phyloP scores from a whole-genome alignment of 2,888 invertebrate species.

The Eristalinus sepulchralis region DNA sequence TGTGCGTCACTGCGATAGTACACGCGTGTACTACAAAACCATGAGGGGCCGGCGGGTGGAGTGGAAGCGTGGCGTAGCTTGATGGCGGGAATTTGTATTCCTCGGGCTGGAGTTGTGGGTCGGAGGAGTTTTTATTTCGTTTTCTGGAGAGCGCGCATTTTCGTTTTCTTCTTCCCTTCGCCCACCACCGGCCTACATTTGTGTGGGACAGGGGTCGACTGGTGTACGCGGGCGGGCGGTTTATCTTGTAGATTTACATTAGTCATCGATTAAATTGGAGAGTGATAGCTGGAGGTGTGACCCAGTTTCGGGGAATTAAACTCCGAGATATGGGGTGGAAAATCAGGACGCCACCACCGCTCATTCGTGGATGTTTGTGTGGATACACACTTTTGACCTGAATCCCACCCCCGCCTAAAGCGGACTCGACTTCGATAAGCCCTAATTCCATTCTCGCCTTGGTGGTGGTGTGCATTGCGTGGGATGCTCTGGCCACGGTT shows the following conservation, averaged over 20 bases:
- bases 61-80: slow-evolving; percentile 35
- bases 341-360: slow-evolving; percentile 22
- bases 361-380: not conserved
- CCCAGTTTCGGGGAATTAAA: slow-evolving; percentile 57
- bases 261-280: slow-evolving; percentile 64
- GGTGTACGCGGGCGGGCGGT: not conserved
- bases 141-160: slow-evolving; percentile 31
- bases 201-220: not conserved
- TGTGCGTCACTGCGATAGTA: slow-evolving; percentile 66
- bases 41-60: not conserved
- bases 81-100: slow-evolving; percentile 60
- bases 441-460: not conserved
- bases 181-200: not conserved
- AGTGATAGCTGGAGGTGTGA: slow-evolving; percentile 52
- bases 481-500: not conserved
- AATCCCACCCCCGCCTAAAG: not conserved
- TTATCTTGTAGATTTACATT: slow-evolving; percentile 59
- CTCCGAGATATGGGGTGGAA: slow-evolving; percentile 16
- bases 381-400: not conserved
- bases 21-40: slow-evolving; percentile 48
- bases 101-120: slow-evolving; percentile 25
- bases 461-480: not conserved
- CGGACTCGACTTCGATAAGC: too few species aligned
- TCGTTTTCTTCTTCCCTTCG: not conserved
- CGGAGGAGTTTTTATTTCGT: slow-evolving; percentile 17